Conservation (phyloP, 2,113 vertebrate genomes). For the Otus sunia region DNA sequence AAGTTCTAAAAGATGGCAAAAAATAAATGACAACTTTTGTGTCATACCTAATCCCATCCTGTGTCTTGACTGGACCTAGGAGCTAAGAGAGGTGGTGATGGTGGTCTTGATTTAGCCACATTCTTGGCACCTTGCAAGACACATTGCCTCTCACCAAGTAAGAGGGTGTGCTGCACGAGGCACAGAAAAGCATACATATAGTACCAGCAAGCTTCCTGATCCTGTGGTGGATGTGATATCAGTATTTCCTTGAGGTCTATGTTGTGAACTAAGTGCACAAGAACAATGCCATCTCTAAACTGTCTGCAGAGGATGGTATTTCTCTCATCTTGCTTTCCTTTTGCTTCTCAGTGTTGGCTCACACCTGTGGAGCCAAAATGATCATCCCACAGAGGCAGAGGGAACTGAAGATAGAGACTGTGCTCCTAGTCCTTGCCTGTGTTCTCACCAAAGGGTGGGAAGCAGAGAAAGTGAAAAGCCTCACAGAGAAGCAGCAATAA, state of each 20-base stretch:
- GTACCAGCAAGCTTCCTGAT: not conserved
- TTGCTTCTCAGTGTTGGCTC: not conserved
- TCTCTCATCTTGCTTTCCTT: not conserved
- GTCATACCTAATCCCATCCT: not conserved
- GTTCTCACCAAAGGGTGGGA: not conserved
- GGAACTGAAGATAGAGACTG: not conserved
- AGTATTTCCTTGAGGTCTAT: not conserved
- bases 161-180: not conserved
- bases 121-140: not conserved
- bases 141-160: not conserved
- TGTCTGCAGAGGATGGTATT: not conserved
- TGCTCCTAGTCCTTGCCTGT: not conserved
- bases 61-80: not conserved
- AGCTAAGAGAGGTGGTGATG: not conserved
- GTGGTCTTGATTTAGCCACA: not conserved
- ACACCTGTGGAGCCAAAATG: not conserved
- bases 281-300: not conserved
- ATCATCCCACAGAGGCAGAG: not conserved
- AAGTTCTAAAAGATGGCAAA: not conserved
- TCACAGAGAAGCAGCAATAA: not conserved
- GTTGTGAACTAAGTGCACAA: not conserved
- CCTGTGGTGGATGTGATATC: not conserved
- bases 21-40: not conserved
- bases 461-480: not conserved
- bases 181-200: not conserved